Conservation (phyloP, 2,888 invertebrate species). For the Argyresthia goedartella region DNA sequence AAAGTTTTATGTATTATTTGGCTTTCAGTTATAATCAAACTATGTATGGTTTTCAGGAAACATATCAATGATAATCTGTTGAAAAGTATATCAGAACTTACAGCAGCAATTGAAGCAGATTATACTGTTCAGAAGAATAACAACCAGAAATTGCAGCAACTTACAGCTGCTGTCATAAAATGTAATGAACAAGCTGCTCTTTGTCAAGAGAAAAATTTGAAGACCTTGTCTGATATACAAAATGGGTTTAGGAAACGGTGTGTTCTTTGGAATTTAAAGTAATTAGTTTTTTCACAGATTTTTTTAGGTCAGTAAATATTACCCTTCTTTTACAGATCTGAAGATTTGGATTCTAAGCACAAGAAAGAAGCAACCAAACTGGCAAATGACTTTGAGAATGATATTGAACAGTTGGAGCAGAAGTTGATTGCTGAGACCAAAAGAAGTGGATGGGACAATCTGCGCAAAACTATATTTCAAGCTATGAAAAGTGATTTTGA, state of each 20-base stretch:
- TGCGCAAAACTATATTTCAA: slow-evolving; percentile 43
- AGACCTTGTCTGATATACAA: slow-evolving; percentile 38
- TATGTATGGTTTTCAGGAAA: slow-evolving; percentile 29
- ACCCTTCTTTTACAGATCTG: slow-evolving; percentile 27
- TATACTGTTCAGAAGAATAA: slow-evolving; percentile 44
- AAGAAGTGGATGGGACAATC: slow-evolving; percentile 41
- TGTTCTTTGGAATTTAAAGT: slow-evolving; percentile 5
- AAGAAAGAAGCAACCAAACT: slow-evolving; percentile 36
- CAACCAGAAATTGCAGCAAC: slow-evolving; percentile 47
- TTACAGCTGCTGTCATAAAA: slow-evolving; percentile 38
- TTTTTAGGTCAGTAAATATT: background rate
- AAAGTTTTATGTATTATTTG: background rate
- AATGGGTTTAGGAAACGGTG: slow-evolving; percentile 42
- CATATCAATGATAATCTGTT: slow-evolving; percentile 32
- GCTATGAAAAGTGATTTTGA: slow-evolving; percentile 48
- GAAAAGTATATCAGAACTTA: slow-evolving; percentile 33
- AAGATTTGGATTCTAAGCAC: slow-evolving; percentile 38
- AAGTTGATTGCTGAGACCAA: slow-evolving; percentile 49
- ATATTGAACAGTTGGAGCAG: slow-evolving; percentile 42
- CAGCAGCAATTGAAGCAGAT: slow-evolving; percentile 39
- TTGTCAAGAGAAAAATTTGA: slow-evolving; percentile 43
- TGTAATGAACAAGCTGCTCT: slow-evolving; percentile 43
- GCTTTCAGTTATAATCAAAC: background rate
- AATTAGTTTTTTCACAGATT: background rate
- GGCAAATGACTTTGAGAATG: slow-evolving; percentile 42